A percentile compares a stretch with the other conserved stretches of the same genome.
Evolutionary conservation across 2,797 vertebrate species (phyloP).

Genomic region (Poliocrania exsul): DNA sequence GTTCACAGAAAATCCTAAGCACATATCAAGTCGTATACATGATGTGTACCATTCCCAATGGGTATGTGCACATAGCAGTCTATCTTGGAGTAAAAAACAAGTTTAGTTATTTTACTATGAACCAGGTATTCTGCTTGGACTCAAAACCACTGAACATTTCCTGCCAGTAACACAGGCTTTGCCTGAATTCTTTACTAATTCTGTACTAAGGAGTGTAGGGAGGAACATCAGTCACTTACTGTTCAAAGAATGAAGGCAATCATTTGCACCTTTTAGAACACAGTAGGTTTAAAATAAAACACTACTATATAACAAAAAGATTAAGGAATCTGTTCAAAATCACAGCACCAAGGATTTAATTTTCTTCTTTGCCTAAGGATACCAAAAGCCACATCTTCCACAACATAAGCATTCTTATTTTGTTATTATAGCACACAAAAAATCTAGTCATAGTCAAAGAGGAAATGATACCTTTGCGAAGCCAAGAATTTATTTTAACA

Average conservation of each 20-base stretch:
- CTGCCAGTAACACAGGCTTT: background rate
- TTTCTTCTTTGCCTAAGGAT: background rate
- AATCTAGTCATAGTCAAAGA: background rate
- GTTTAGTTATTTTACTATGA: background rate
- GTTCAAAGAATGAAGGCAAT: background rate
- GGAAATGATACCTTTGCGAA: background rate
- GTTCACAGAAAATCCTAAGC: background rate
- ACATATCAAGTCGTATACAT: background rate
- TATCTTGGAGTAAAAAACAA: background rate
- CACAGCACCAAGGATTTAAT: background rate
- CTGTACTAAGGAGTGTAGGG: background rate
- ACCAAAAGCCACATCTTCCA: background rate
- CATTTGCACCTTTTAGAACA: background rate
- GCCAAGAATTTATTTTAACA: background rate
- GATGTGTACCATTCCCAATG: background rate
- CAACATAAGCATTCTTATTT: background rate
- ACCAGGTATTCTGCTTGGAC: background rate
- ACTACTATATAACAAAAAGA: background rate
- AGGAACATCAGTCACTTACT: background rate
- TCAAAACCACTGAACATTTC: background rate
- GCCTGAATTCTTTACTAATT: background rate
- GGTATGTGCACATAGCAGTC: background rate
- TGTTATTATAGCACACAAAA: background rate
- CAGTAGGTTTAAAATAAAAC: background rate
- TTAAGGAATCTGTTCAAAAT: background rate